Base-by-base conservation (phyloP, 2,113 vertebrate species). In the Illadopsis cleaveri region DNA sequence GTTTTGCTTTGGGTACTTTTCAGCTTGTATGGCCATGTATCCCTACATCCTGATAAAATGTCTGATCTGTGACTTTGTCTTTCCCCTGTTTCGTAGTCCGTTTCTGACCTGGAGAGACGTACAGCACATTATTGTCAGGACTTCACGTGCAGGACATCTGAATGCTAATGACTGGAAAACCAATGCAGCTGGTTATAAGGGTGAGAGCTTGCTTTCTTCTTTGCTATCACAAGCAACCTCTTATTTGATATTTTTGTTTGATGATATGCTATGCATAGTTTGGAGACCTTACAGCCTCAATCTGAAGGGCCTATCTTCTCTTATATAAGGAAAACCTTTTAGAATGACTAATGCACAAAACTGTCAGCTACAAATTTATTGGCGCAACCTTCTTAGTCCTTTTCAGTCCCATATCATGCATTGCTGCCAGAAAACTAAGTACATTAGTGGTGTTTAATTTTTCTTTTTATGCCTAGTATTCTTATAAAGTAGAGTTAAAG, bases 161-260 rank as follows among this genome's bases (percentile, higher is more conserved):
- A 99, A 98, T 81, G 99, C 99, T 93, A 99, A 99, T 51, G 99
- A 99, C 98, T 99, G 99, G 99, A 99, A 99, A 98, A 99, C 99
- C 78, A 99, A 99, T 97, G 99, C 99, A 65, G 99, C 99, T 97
- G 99, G 99, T 96, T 99, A 99, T 97, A 99, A 99, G 90, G 99
- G 99, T 99, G 98, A 94, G 97, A 97, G 83, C 35, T 95, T 92
- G 83, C 89, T 97, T 98, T 98, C 94, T 96, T 98, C 79, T 97
- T 97, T 77, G 38, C 86, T 82, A 86, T 95, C 85, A 94, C 71
- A 96, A 87, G 81, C 94, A 89, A 86, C 56, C 82, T 83, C 66
- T 96, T 95, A 90, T 90, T 88, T 93, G 50, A 80, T 93, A 53
- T 72, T 95, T 98, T 96, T 87, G 20, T 73, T 64, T 89, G 8